A percentile compares a stretch with the other conserved stretches of the same genome.
Evolutionary conservation across 2,888 invertebrate species (phyloP).

Genomic region (Flabesymbios commensalis): DNA sequence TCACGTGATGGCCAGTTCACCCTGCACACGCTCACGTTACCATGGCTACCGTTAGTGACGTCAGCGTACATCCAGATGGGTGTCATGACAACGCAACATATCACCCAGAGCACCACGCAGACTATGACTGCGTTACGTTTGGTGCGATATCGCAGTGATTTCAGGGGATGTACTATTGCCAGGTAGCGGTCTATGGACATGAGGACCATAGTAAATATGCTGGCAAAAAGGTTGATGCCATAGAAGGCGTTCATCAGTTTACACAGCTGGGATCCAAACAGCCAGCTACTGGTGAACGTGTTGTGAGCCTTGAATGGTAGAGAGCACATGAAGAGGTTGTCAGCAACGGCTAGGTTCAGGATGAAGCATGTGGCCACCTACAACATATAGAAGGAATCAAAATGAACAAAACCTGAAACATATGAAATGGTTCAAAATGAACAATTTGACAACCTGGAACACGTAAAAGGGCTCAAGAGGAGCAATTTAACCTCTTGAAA

Average conservation of each 20-base stretch:
- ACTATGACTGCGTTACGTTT: constrained; percentile 22
- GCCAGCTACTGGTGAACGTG: constrained; percentile 24
- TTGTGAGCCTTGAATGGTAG: constrained; percentile 29
- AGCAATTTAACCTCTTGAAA: no score
- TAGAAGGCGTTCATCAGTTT: constrained; percentile 26
- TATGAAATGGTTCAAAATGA: no score
- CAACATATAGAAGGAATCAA: no score
- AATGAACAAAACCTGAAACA: no score
- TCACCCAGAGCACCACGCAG: constrained; percentile 25
- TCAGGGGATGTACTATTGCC: constrained; percentile 28
- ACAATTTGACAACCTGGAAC: no score
- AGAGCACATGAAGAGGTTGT: constrained; percentile 29
- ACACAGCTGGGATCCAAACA: constrained; percentile 27
- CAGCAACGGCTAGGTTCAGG: constrained; percentile 34
- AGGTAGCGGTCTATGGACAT: constrained; percentile 34
- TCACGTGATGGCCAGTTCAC: constrained; percentile 16
- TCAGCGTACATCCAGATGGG: constrained; percentile 30
- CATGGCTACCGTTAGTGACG: background rate
- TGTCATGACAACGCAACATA: constrained; percentile 22
- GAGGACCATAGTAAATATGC: constrained; percentile 31
- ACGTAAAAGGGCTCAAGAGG: no score
- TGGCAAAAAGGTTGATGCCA: constrained; percentile 31
- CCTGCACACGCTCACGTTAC: constrained; percentile 5
- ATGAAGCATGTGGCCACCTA: constrained; percentile 34
- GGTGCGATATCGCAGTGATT: constrained; percentile 24